Percentiles rank a stretch among this genome's conserved stretches.
These are phyloP conservation scores for Misgurnus anguillicaudatus DNA, from an alignment of 2,113 vertebrate species.

Conservation along the genomic window DNA sequence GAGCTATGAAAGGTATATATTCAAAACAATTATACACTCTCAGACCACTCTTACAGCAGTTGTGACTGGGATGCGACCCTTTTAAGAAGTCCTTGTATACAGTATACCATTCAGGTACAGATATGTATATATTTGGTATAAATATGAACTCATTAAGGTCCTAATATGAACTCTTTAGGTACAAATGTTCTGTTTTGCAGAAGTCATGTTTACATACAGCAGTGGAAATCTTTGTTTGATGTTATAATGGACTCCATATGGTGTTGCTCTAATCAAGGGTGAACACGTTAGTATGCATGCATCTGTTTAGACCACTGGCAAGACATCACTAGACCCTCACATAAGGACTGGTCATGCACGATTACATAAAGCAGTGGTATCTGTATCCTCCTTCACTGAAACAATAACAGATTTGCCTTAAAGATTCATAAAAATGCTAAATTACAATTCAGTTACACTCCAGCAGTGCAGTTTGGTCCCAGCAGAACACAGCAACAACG, in stretches of 20 bases:
- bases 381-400: background rate
- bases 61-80: too few species aligned
- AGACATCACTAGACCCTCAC: background rate
- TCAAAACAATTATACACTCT: too few species aligned
- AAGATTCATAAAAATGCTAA: background rate
- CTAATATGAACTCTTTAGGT: too few species aligned
- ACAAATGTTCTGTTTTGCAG: background rate
- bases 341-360: background rate
- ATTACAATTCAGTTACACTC: slow-evolving; percentile 1
- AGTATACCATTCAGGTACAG: too few species aligned
- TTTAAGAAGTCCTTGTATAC: too few species aligned
- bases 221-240: slow-evolving; percentile 1
- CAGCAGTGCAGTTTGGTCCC: background rate
- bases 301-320: slow-evolving; percentile 22
- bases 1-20: too few species aligned
- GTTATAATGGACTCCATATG: slow-evolving; percentile 36
- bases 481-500: background rate
- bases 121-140: too few species aligned
- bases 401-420: background rate
- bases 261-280: slow-evolving; percentile 10
- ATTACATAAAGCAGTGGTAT: background rate
- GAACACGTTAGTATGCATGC: slow-evolving; percentile 22
- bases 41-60: too few species aligned
- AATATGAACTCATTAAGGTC: too few species aligned
- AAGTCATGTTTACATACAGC: slow-evolving; percentile 19